Base-by-base conservation (phyloP, 92 coral and sea anemone species). In the Actinostola sp. region DNA sequence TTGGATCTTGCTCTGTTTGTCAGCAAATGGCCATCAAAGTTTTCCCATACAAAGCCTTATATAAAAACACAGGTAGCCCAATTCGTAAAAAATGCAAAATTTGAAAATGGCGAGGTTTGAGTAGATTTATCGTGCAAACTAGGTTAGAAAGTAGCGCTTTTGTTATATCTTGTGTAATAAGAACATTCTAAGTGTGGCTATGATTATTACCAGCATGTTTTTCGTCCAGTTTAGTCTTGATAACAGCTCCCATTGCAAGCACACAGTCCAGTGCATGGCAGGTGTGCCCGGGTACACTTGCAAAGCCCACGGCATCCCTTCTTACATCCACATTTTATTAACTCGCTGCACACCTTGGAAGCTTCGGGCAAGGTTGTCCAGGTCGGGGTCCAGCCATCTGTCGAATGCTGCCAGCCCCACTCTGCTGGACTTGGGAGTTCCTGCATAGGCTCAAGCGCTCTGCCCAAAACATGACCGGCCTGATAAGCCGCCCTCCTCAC, bases 311-410 rank as follows among this genome's bases (percentile, higher is more conserved):
- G 63, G 42, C 93, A 88, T 23, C 68, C 76, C 7, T 57, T 12
- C 51, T 72, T 77, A 63, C 84, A 83, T 3, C 89, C 80, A 65
- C 92, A 88, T 60, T 45, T 74, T 35, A 83, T 79, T 3, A 83
- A 86, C 70, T 83, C 86, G n/a, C 61, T 72, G 49, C 92, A 88
- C 0, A 61, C 80, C 44, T 88, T 82, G 15, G 92, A 88, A 28
- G 92, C 81, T 28, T 88, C 77, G 7, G 80, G 89, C 39, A 88
- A 53, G 62, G 66, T 49, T 8, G 84, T 50, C 93, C 93, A 88
- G 26, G 46, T 57, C 26, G 93, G 93, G 33, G 17, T 45, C 88
- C 84, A 82, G 4, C 58, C 51, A 28, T 73, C 48, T 15, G 50
- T 23, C 52, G 64, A 19, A 16, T 28, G 72, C 8, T 78, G 43